Base-by-base conservation (phyloP, 2,888 invertebrate species). In the Drosophila paracracens region DNA sequence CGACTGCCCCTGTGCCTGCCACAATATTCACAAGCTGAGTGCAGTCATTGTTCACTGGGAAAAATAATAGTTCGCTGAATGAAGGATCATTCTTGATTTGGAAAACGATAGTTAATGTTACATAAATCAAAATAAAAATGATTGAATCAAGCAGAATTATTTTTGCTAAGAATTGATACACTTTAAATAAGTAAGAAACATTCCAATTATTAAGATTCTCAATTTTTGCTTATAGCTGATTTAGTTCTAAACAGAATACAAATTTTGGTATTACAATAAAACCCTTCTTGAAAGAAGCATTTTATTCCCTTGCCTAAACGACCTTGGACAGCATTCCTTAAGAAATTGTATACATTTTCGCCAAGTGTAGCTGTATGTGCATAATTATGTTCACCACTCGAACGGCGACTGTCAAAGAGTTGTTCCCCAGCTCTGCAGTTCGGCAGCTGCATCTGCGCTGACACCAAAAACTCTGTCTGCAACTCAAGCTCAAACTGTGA, bases 371-470 rank as follows among this genome's bases (percentile, higher is more conserved):
- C 65, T 43, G 38, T 60, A 51, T 80, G 74, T 81, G 82, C 73
- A 87, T 88, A 86, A 85, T 88, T 89, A 87, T 85, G 82, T 63
- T 74, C 75, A 38, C 60, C 64, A 67, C 43, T 66, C 64, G 61
- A 68, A 66, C 70, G 57, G 70, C 76, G 52, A 64, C 82, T 82
- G 79, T 76, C 76, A 78, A 76, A 80, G 61, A 71, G 66, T 75
- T 74, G 43, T 59, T 59, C 21, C 35, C 31, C 74, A 53, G 25
- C 3, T 21, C 31, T 31, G 35, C 74, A 58, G 16, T 10, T 21
- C 13, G 48, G 64, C 76, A 76, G 69, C 76, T 69, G 76, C 79
- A 63, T 68, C 74, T 69, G 52, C 25, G 74, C 60, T 78, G 76
- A 74, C 76, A 78, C 76, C 50, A 60, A 77, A 72, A 78, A 31